phyloP scores from a whole-genome alignment of 2,113 vertebrate genomes.

The Chionis minor region DNA sequence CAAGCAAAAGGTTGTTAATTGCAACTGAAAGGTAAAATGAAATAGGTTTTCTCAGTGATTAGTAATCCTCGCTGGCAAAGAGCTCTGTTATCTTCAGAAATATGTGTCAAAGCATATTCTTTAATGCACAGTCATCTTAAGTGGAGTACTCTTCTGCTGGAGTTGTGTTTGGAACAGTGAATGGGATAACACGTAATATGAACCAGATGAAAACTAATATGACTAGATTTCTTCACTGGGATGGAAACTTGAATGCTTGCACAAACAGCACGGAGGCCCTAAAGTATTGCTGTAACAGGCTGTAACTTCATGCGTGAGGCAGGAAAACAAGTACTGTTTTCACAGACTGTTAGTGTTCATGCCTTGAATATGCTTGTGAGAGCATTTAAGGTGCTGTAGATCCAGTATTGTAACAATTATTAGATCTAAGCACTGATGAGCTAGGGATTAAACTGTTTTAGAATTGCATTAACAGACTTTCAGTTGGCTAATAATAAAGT shows the following conservation, averaged over 20 bases:
- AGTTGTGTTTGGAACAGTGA: neutral
- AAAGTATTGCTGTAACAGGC: neutral
- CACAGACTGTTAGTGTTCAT: neutral
- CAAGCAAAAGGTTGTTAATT: neutral
- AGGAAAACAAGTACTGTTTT: neutral
- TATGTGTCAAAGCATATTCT: neutral
- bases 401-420: neutral
- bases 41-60: conserved; percentile 34
- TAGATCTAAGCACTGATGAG: neutral
- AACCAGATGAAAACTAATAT: neutral
- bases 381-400: neutral
- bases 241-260: neutral
- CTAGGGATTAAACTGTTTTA: neutral
- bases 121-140: neutral
- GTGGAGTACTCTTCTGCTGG: neutral
- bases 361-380: neutral
- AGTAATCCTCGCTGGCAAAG: neutral
- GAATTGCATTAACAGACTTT: neutral
- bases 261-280: neutral
- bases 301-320: neutral
- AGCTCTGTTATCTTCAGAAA: neutral
- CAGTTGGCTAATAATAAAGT: neutral
- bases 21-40: neutral
- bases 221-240: neutral
- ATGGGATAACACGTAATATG: neutral